Evolutionary conservation across 2,888 invertebrate species (phyloP).

Genomic region (Deilephila porcellus): DNA sequence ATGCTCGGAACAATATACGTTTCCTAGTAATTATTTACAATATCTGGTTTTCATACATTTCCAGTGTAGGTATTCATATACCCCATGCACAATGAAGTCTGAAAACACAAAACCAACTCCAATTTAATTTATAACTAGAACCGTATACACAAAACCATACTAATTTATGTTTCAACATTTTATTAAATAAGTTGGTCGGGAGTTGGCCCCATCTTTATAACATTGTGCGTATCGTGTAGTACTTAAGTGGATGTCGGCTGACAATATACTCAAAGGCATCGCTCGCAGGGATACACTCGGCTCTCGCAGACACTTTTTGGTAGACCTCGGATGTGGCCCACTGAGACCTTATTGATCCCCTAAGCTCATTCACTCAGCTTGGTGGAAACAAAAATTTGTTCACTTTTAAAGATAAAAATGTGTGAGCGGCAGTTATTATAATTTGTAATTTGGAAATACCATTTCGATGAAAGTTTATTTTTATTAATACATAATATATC

Average conservation of each 20-base stretch:
- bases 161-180: neutral
- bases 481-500: neutral
- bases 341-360: slow-evolving; percentile 2
- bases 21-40: no score
- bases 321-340: neutral
- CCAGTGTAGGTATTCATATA: no score
- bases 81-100: neutral
- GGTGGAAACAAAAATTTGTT: neutral
- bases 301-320: slow-evolving; percentile 4
- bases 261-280: slow-evolving; percentile 2
- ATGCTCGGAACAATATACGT: no score
- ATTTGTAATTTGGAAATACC: no score
- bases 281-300: slow-evolving; percentile 10
- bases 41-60: no score
- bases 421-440: neutral
- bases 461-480: no score
- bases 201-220: neutral
- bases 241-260: neutral
- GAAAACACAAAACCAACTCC: neutral
- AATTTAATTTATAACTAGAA: neutral
- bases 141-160: neutral
- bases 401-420: neutral
- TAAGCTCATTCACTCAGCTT: neutral
- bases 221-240: neutral
- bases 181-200: neutral